A percentile compares a stretch with the other conserved stretches of the same genome.
phyloP scores from a whole-genome alignment of 2,113 vertebrate genomes.

The Zosterops pallidus region DNA sequence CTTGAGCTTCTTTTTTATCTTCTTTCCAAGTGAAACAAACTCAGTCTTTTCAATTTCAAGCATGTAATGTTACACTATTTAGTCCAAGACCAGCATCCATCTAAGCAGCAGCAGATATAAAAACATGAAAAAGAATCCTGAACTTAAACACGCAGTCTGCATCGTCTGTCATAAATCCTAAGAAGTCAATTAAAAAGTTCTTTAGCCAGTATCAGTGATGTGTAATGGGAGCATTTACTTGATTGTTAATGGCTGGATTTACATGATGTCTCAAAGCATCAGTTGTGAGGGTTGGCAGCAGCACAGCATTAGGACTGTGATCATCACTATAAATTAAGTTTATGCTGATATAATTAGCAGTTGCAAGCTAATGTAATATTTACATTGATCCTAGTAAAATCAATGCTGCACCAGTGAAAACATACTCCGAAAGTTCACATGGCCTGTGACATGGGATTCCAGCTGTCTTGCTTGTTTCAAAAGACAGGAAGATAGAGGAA shows the following conservation, averaged over 20 bases:
- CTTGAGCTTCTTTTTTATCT: neutral
- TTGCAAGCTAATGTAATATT: conserved; percentile 75
- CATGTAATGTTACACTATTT: neutral
- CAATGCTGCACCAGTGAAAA: conserved; percentile 52
- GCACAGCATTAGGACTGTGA: conserved; percentile 63
- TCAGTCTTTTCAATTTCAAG: neutral
- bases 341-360: conserved; percentile 80
- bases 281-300: conserved; percentile 62
- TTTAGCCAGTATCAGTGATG: conserved; percentile 65
- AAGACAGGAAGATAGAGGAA: neutral
- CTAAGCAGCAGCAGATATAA: neutral
- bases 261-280: conserved; percentile 63
- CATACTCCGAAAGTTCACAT: conserved; percentile 32
- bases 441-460: neutral
- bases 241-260: conserved; percentile 74
- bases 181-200: conserved; percentile 75
- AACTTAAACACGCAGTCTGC: conserved; percentile 10
- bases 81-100: neutral
- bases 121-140: neutral
- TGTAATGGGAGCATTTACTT: conserved; percentile 67
- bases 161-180: conserved; percentile 53
- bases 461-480: neutral
- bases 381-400: conserved; percentile 70
- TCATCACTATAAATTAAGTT: conserved; percentile 78
- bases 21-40: neutral